These are phyloP conservation scores for Porites cylindrica DNA, from an alignment of 92 coral and sea anemone species.

Conservation along the genomic window DNA sequence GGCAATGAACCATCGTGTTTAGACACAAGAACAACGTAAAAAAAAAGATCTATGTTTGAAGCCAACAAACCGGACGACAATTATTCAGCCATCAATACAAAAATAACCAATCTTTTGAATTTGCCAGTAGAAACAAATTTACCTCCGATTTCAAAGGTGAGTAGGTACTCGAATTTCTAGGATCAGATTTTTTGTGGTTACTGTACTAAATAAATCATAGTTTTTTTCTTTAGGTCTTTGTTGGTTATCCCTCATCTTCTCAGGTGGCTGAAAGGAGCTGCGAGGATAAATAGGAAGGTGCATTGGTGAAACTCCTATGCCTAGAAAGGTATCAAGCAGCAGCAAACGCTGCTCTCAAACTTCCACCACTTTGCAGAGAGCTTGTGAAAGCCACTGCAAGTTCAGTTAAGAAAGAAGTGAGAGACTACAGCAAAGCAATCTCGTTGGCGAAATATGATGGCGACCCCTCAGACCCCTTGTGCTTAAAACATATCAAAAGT, in stretches of 20 bases:
- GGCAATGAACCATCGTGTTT: background rate
- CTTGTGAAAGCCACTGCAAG: conserved; percentile 32
- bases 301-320: conserved; percentile 69
- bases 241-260: conserved; percentile 52
- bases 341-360: conserved; percentile 48
- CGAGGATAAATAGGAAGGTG: conserved; percentile 66
- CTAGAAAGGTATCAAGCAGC: conserved; percentile 48
- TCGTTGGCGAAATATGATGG: conserved; percentile 38
- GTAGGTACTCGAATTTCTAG: background rate
- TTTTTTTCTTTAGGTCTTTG: conserved; percentile 50
- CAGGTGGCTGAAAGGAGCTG: conserved; percentile 69
- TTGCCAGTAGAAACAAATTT: conserved; percentile 1
- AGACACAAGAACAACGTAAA: background rate
- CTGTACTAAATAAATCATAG: background rate
- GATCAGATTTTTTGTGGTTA: too few species aligned
- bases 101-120: conserved; percentile 16
- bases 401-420: conserved; percentile 24
- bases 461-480: conserved; percentile 32
- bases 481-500: conserved; percentile 17
- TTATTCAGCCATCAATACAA: conserved; percentile 3
- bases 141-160: conserved; percentile 23
- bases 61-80: background rate
- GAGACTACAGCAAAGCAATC: conserved; percentile 24
- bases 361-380: conserved; percentile 63
- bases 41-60: conserved; percentile 7